Evolutionary conservation across 2,113 vertebrate genomes (phyloP).

Genomic region (Etheostoma spectabile): DNA sequence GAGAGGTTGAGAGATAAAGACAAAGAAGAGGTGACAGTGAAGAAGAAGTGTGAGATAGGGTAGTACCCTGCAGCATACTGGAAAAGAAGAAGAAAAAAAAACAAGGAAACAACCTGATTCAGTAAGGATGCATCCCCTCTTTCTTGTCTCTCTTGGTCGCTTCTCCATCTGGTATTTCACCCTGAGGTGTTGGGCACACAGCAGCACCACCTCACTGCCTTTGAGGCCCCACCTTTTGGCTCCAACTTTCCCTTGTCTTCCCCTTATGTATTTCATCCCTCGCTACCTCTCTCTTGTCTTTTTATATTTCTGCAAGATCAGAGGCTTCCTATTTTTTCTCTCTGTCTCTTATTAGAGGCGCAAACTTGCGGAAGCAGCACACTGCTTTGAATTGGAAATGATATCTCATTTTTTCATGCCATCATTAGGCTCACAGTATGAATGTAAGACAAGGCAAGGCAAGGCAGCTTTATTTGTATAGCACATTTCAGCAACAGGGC

Average conservation of each 20-base stretch:
- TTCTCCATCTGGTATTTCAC: conserved; percentile 52
- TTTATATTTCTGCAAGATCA: conserved; percentile 46
- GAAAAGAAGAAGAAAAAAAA: conserved; percentile 33
- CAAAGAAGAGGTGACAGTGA: conserved; percentile 18
- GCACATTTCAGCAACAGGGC: no score
- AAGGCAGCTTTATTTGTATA: no score
- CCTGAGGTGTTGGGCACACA: conserved; percentile 46
- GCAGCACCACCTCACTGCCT: conserved; percentile 37
- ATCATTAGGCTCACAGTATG: conserved; percentile 49
- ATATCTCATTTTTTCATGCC: conserved; percentile 10
- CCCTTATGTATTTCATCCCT: conserved; percentile 40
- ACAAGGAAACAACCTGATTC: conserved; percentile 54
- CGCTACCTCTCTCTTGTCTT: conserved; percentile 12
- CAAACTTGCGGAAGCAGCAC: conserved; percentile 25
- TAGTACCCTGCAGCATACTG: conserved; percentile 49
- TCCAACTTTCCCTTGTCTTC: conserved; percentile 24
- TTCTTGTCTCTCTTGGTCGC: conserved; percentile 24
- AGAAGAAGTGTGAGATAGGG: conserved; percentile 25
- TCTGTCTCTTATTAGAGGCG: conserved; percentile 16
- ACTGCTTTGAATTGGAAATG: conserved; percentile 39
- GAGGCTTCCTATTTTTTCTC: conserved; percentile 3
- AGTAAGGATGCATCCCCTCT: conserved; percentile 52
- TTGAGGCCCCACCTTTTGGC: conserved; percentile 43
- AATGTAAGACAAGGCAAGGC: not conserved
- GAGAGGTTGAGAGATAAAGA: conserved; percentile 30